Conservation (phyloP, 2,797 vertebrate species). For the Tolypeutes matacus region DNA sequence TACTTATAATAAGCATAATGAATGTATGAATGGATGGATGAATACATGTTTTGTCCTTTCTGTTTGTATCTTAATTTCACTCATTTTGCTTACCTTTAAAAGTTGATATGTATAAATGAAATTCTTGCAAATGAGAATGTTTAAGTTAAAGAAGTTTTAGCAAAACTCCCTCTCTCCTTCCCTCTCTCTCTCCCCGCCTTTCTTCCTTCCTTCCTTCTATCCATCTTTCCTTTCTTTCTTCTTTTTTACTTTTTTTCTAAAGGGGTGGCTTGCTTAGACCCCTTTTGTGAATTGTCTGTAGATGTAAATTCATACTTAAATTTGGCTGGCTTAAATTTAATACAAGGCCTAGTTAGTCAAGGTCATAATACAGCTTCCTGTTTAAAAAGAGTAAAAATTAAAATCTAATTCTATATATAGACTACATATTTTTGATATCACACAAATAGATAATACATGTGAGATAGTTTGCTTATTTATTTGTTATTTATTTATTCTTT, state of each 20-base stretch:
- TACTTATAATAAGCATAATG: background rate
- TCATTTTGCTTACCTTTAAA: constrained; percentile 42
- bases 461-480: background rate
- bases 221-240: background rate
- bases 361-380: background rate
- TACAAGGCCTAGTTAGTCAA: background rate
- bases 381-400: constrained; percentile 24
- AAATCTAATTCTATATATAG: background rate
- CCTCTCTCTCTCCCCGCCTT: background rate
- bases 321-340: background rate
- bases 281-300: background rate
- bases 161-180: rapidly evolving
- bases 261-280: background rate
- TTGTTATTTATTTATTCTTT: constrained; percentile 5
- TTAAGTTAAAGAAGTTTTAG: constrained; percentile 6
- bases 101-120: background rate
- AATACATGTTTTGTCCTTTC: background rate
- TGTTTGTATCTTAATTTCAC: constrained; percentile 25
- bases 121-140: constrained; percentile 11
- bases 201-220: rapidly evolving
- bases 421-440: background rate
- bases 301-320: background rate
- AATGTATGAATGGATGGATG: background rate
- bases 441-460: background rate
- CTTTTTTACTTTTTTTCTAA: background rate